These are phyloP conservation scores for Nansenia antarctica DNA, from an alignment of 2,113 vertebrate species.

Conservation along the genomic window DNA sequence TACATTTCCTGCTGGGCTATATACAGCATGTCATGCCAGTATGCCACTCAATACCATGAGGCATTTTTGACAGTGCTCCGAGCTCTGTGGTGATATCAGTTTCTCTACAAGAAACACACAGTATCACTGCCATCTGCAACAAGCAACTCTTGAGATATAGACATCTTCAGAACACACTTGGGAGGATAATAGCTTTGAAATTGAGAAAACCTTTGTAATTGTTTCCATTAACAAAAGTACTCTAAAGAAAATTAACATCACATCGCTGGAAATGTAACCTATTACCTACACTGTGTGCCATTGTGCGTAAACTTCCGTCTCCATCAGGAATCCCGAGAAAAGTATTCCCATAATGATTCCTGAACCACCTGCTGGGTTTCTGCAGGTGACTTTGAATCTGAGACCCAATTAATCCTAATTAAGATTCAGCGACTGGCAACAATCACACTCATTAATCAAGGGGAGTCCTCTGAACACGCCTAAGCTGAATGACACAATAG, in stretches of 20 bases:
- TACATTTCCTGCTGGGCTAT: not conserved
- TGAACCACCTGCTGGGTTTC: slow-evolving; percentile 36
- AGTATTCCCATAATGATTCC: not conserved
- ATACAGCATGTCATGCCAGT: not conserved
- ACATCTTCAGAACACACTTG: not conserved
- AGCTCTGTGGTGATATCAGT: not conserved
- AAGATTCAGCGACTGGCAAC: slow-evolving; percentile 31
- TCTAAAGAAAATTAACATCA: no score
- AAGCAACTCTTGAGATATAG: no score
- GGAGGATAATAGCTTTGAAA: not conserved
- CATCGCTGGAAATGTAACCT: no score
- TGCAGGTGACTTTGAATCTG: slow-evolving; percentile 57
- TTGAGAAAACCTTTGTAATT: not conserved
- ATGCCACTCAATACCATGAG: not conserved
- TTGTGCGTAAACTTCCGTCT: not conserved
- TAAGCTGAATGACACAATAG: slow-evolving; percentile 45
- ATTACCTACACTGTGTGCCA: not conserved
- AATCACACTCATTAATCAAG: slow-evolving; percentile 54
- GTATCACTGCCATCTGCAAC: not conserved
- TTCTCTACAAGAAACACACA: not conserved
- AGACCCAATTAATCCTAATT: slow-evolving; percentile 59
- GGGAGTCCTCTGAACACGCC: slow-evolving; percentile 27
- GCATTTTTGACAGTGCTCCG: not conserved
- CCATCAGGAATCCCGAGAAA: no score
- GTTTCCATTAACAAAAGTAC: not conserved